Conservation (phyloP, 1,140 invertebrate genomes). For the Palaemon carinicauda region DNA sequence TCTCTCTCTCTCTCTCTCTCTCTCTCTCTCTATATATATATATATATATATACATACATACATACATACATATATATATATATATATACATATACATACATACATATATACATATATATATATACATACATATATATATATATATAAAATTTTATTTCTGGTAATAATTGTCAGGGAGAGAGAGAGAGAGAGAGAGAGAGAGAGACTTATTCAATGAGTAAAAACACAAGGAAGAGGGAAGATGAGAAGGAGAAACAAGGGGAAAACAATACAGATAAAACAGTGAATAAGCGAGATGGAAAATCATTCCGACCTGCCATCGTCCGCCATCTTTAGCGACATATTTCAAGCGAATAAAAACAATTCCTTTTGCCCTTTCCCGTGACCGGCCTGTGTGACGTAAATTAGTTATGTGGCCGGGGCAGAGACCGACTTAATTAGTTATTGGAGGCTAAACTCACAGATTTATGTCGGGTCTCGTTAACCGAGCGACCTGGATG, state of each 20-base stretch:
- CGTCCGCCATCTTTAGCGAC: too few relatives aligned
- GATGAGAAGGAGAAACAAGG: too few relatives aligned
- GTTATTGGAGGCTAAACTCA: slow-evolving; percentile 56
- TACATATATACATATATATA: too few relatives aligned
- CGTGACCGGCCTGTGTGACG: slow-evolving; percentile 32
- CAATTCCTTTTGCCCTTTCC: slow-evolving; percentile 12
- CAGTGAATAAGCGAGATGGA: background rate
- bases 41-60: too few relatives aligned
- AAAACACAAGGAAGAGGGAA: background rate
- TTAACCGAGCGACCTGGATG: slow-evolving; percentile 42
- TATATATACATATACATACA: too few relatives aligned
- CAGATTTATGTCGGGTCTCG: slow-evolving; percentile 53
- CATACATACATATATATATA: too few relatives aligned
- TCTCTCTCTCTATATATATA: too few relatives aligned
- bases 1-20: too few relatives aligned
- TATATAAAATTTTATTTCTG: too few relatives aligned
- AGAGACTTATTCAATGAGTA: background rate
- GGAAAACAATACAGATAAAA: background rate
- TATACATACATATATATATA: too few relatives aligned
- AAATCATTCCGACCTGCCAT: too few relatives aligned
- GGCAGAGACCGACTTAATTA: slow-evolving; percentile 38
- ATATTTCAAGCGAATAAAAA: background rate
- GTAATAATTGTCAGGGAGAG: background rate
- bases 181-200: background rate
- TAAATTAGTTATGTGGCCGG: slow-evolving; percentile 42